phyloP scores from a whole-genome alignment of 2,113 vertebrate species.

The Trematocara variabile region DNA sequence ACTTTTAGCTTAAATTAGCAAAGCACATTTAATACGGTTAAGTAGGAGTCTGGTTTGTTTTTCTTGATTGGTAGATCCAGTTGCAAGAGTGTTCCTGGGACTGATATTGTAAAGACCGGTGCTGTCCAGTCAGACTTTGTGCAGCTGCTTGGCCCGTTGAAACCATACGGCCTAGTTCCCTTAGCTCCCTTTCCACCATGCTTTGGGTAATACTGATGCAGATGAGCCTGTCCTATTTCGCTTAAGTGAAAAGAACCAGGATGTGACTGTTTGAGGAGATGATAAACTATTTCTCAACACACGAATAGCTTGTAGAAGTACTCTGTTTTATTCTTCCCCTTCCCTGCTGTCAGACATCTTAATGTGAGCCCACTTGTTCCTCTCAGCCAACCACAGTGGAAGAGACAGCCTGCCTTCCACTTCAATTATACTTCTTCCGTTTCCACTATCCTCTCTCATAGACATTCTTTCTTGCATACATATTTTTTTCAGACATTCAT shows the following conservation, averaged over 20 bases:
- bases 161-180: rapidly evolving
- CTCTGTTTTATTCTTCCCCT: not conserved
- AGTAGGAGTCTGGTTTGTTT: not conserved
- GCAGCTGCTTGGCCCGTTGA: not conserved
- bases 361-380: not conserved
- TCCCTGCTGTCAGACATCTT: not conserved
- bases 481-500: not conserved
- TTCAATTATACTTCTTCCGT: not conserved
- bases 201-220: not conserved
- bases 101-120: not conserved
- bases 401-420: not conserved
- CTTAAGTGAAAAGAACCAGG: not conserved
- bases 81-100: not conserved
- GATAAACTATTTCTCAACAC: not conserved
- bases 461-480: not conserved
- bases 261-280: not conserved
- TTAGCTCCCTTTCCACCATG: not conserved
- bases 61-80: not conserved
- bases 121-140: not conserved
- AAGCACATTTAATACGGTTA: not conserved
- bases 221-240: not conserved
- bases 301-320: not conserved
- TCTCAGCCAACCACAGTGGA: not conserved
- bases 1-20: not conserved
- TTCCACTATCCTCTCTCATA: not conserved